These are phyloP conservation scores for Formica exsecta DNA, from an alignment of 1,140 invertebrate species.

Conservation along the genomic window DNA sequence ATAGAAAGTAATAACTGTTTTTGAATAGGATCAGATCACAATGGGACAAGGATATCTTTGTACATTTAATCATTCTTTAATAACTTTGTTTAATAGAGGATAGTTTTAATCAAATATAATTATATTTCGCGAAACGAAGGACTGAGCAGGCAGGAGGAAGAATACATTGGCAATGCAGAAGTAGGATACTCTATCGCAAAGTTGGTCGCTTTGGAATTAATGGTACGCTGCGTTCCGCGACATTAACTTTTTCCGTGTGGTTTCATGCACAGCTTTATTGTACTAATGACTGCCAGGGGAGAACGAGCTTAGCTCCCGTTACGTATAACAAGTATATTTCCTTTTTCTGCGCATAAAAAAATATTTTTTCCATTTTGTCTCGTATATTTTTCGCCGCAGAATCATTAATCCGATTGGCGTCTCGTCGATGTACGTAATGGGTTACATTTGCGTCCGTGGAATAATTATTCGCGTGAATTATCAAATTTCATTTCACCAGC, in stretches of 20 bases:
- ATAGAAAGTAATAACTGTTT: neutral
- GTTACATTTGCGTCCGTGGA: neutral
- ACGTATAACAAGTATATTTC: conserved; percentile 17
- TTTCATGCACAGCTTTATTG: conserved; percentile 47
- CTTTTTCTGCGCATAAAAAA: conserved; percentile 6
- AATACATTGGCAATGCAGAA: neutral
- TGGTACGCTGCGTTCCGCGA: conserved; percentile 24
- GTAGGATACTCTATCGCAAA: conserved; percentile 1
- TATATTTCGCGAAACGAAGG: neutral
- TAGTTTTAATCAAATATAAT: conserved; percentile 18
- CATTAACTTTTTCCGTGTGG: conserved; percentile 50
- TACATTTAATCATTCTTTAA: neutral
- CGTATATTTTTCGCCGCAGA: neutral
- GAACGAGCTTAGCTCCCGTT: neutral
- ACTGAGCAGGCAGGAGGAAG: no score
- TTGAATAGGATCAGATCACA: neutral
- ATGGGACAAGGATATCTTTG: neutral
- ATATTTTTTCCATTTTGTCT: neutral
- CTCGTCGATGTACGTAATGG: conserved; percentile 1
- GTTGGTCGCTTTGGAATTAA: conserved; percentile 30
- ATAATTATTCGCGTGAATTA: conserved; percentile 40
- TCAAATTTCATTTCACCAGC: conserved; percentile 18
- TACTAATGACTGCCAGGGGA: conserved; percentile 42
- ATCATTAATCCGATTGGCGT: conserved; percentile 18
- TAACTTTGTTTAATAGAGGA: neutral